These are phyloP conservation scores for Callithrix jacchus DNA, from an alignment of 2,113 vertebrate genomes.

Conservation along the genomic window DNA sequence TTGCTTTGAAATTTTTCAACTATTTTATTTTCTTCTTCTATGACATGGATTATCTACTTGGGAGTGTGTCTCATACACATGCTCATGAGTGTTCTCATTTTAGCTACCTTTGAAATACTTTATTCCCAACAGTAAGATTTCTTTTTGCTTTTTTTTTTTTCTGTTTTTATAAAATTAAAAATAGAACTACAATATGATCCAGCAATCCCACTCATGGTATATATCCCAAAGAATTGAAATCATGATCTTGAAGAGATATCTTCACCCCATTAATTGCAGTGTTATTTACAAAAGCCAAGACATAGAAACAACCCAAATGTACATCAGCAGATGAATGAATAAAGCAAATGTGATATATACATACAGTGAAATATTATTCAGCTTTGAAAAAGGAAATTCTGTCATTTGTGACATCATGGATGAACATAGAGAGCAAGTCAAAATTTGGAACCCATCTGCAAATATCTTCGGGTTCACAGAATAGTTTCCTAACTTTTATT, in stretches of 20 bases:
- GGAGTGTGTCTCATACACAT: not conserved
- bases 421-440: not conserved
- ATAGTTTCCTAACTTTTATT: no score
- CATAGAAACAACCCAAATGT: not conserved
- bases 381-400: not conserved
- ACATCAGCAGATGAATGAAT: not conserved
- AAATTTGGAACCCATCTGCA: no score
- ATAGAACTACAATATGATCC: not conserved
- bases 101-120: not conserved
- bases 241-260: not conserved
- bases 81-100: not conserved
- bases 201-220: not conserved
- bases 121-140: not conserved
- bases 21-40: not conserved
- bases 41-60: not conserved
- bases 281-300: not conserved
- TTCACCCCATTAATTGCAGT: not conserved
- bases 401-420: not conserved
- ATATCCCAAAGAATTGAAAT: not conserved
- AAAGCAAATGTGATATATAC: not conserved
- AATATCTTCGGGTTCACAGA: no score
- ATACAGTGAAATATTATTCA: not conserved
- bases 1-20: not conserved
- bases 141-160: not conserved
- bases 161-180: conserved; percentile 35